Conservation (phyloP, 2,888 invertebrate species). For the Agonopterix heracliana region DNA sequence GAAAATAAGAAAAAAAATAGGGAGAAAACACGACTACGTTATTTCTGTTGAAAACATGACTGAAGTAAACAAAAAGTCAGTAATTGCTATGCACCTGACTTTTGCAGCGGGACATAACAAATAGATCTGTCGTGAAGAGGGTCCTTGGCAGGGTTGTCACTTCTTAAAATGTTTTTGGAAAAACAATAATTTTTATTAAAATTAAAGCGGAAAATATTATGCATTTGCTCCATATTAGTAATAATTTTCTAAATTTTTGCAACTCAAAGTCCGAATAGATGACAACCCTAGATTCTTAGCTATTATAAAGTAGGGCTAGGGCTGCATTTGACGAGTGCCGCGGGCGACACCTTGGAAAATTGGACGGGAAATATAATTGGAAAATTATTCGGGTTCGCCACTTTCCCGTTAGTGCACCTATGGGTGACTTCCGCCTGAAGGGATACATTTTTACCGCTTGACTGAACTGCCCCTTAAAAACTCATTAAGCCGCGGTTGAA, state of each 20-base stretch:
- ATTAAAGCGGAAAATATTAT: too few species aligned
- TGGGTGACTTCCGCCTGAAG: conserved; percentile 21
- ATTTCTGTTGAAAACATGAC: not conserved
- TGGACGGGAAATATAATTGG: conserved; percentile 76
- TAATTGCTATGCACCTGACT: conserved; percentile 43
- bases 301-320: conserved; percentile 43
- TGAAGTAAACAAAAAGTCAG: conserved; percentile 10
- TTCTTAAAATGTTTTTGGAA: too few species aligned
- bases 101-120: conserved; percentile 30
- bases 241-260: too few species aligned
- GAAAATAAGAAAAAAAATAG: too few species aligned
- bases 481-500: conserved; percentile 11
- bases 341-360: conserved; percentile 74
- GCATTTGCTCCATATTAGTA: too few species aligned
- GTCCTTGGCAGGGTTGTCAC: too few species aligned
- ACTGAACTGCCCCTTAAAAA: conserved; percentile 10
- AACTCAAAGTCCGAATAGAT: too few species aligned
- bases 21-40: too few species aligned
- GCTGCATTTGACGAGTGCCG: conserved; percentile 73
- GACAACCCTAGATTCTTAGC: conserved; percentile 8
- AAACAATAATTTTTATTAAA: too few species aligned
- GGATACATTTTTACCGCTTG: conserved; percentile 25
- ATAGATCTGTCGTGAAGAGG: conserved; percentile 19
- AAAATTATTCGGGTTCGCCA: conserved; percentile 71
- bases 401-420: conserved; percentile 36